Evolutionary conservation across 2,888 invertebrate species (phyloP), one percentile per base, ranked within the genome.

Genomic region (Trissoscelio sp.): DNA sequence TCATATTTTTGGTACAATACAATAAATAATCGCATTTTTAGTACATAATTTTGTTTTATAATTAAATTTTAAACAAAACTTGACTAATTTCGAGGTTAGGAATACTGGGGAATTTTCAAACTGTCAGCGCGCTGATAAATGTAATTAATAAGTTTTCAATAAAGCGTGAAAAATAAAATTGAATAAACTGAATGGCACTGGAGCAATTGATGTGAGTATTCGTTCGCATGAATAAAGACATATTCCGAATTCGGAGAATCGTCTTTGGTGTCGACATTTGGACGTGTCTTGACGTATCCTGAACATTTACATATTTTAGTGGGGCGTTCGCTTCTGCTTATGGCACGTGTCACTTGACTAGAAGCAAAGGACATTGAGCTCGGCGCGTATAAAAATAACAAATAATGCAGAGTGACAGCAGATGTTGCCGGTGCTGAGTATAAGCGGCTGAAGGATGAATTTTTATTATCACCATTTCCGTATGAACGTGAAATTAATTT

Each of bases 401-500:
- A 80, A 83, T 82, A 82, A 74, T 64, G 66, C 64, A 60, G 39
- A 73, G 70, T 77, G 73, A 57, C 82, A 72, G 79, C 85, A 85
- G 83, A 83, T 85, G 85, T 79, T 79, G 58, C 79, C 42, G 66
- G 48, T 55, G 34, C 72, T 57, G 42, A 46, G 42, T 58, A 60
- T 53, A 62, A 77, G 70, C 78, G 79, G 82, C 78, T 79, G 82
- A 83, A 81, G 75, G 81, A 82, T 83, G 83, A 81, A 83, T 82
- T 85, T 85, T 85, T 83, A 84, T 83, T 81, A 83, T 83, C 84
- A 74, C 78, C 62, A 67, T 77, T 81, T 34, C 60, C 72, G 73
- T 60, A 53, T 53, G 81, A 70, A 81, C 79, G 81, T 81, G 66
- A 83, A 84, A 84, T 84, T 84, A 82, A 83, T 84, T 84, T 70